These are phyloP conservation scores for Habroteleia sp. DNA, from an alignment of 2,888 invertebrate species.

Conservation along the genomic window DNA sequence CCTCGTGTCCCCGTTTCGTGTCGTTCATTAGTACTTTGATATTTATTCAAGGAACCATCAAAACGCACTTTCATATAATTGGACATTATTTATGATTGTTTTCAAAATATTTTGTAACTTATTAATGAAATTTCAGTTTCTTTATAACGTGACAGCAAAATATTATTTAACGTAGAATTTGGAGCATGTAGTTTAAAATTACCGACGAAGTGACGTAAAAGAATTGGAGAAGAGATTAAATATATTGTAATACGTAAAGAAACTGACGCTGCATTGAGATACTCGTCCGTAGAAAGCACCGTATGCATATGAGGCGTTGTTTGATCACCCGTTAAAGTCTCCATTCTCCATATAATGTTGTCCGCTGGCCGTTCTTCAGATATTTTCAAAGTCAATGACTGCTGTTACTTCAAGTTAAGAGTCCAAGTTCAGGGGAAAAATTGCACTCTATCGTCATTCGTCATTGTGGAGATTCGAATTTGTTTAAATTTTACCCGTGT, in stretches of 20 bases:
- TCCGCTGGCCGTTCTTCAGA: constrained; percentile 70
- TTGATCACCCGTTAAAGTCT: constrained; percentile 74
- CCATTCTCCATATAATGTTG: constrained; percentile 64
- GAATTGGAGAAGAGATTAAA: not conserved
- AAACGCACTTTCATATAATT: constrained; percentile 53
- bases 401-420: constrained; percentile 51
- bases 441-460: not conserved
- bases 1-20: constrained; percentile 45
- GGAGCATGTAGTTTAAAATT: too few species aligned
- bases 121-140: too few species aligned
- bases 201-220: too few species aligned
- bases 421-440: constrained; percentile 33
- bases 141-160: too few species aligned
- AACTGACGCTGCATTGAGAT: constrained; percentile 9
- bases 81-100: constrained; percentile 17
- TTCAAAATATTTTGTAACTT: not conserved
- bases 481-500: not conserved
- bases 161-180: too few species aligned
- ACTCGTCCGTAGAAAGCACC: constrained; percentile 38
- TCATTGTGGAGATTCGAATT: constrained; percentile 2
- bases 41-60: constrained; percentile 41
- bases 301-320: constrained; percentile 63
- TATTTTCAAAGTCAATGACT: constrained; percentile 73
- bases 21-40: constrained; percentile 46
- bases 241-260: not conserved